These are phyloP conservation scores for Probaryconus sp. DNA, from an alignment of 1,140 invertebrate genomes.

Conservation along the genomic window DNA sequence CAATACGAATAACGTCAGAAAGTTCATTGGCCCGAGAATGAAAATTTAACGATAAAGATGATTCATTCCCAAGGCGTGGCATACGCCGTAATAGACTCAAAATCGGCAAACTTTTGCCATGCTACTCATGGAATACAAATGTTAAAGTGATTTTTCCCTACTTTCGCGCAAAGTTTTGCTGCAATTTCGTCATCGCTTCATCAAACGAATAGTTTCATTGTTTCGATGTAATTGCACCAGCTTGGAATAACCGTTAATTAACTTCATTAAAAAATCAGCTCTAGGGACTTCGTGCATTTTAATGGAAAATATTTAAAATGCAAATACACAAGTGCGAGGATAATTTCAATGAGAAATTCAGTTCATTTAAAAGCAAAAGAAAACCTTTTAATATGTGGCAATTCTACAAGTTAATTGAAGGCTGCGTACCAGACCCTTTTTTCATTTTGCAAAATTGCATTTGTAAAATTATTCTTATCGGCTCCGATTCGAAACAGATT, in stretches of 20 bases:
- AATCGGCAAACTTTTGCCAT: conserved; percentile 43
- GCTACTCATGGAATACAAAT: conserved; percentile 38
- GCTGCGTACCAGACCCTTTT: no score
- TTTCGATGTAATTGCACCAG: conserved; percentile 8
- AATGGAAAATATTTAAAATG: no score
- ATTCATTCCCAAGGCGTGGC: conserved; percentile 35
- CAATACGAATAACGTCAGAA: no score
- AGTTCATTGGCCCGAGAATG: conserved; percentile 34
- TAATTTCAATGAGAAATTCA: no score
- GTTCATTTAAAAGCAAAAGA: no score
- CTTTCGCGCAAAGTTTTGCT: conserved; percentile 14
- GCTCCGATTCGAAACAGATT: no score
- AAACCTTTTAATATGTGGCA: no score
- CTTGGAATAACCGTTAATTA: conserved; percentile 26
- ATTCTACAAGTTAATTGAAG: no score
- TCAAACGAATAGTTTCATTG: conserved; percentile 13
- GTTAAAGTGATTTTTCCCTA: conserved; percentile 50
- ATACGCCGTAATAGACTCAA: conserved; percentile 29
- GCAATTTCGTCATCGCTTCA: conserved; percentile 24
- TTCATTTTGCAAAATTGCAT: no score
- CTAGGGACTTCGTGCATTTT: no score
- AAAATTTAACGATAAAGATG: conserved; percentile 50
- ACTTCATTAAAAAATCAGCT: conserved; percentile 19
- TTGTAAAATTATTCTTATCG: no score
- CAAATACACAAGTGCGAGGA: no score